Evolutionary conservation across 2,797 vertebrate genomes (phyloP).

Genomic region (Platyrinchus mystaceus): DNA sequence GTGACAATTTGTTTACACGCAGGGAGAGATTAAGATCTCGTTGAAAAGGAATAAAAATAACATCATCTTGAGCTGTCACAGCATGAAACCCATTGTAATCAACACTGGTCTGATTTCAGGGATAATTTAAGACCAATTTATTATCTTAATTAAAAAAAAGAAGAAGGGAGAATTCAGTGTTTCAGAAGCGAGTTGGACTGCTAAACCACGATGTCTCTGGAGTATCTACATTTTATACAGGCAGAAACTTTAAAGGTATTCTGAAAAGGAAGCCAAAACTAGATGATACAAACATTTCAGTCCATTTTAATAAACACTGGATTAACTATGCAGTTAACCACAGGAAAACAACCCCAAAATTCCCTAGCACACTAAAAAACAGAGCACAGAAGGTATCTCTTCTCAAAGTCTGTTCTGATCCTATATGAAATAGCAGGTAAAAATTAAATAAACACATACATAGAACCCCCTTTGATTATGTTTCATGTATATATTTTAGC

Average conservation of each 20-base stretch:
- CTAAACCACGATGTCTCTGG: constrained; percentile 22
- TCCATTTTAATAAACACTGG: not conserved
- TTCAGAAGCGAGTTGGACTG: constrained; percentile 69
- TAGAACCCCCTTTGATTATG: not conserved
- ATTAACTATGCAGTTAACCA: not conserved
- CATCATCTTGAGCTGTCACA: constrained; percentile 89
- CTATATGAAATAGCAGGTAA: not conserved
- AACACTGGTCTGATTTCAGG: constrained; percentile 99
- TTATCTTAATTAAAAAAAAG: constrained; percentile 96
- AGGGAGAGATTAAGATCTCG: constrained; percentile 89
- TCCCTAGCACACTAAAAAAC: not conserved
- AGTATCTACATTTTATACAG: constrained; percentile 20
- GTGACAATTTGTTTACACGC: constrained; percentile 86
- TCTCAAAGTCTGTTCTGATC: not conserved
- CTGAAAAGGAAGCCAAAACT: not conserved
- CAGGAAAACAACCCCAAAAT: not conserved
- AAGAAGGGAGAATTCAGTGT: constrained; percentile 71
- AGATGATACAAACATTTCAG: not conserved
- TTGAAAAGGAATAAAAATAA: constrained; percentile 88
- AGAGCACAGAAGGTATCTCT: not conserved
- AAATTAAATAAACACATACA: not conserved
- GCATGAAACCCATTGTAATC: constrained; percentile 96
- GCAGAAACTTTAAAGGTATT: constrained; percentile 46
- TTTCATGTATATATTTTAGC: not conserved
- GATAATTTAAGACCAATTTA: constrained; percentile 99